Percentiles rank a stretch among this genome's conserved stretches.
Conservation (phyloP, 2,888 invertebrate genomes). For the Metalampra italica region DNA sequence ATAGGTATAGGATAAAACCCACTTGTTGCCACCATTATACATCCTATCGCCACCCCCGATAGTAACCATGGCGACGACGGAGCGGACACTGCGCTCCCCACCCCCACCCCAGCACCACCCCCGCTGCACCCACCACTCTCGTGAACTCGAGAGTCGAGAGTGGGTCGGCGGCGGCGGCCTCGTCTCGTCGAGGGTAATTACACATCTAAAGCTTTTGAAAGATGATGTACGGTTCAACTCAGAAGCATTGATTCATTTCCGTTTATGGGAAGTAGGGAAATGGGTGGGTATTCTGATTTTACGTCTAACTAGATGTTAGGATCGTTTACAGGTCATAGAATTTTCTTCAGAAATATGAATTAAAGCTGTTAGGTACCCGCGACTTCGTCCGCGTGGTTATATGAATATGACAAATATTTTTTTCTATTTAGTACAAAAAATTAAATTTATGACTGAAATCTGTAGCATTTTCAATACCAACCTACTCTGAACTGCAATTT, state of each 20-base stretch:
- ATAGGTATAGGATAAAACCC: constrained; percentile 19
- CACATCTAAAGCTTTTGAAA: constrained; percentile 66
- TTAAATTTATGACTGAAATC: too few species aligned
- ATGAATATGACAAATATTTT: too few species aligned
- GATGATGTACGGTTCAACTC: constrained; percentile 37
- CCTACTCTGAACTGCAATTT: too few species aligned
- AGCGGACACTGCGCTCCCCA: constrained; percentile 15
- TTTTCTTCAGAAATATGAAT: too few species aligned
- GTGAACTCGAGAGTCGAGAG: constrained; percentile 53
- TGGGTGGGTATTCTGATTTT: too few species aligned
- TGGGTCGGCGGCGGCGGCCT: constrained; percentile 46
- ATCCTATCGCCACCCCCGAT: constrained; percentile 20
- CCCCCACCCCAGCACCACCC: constrained; percentile 8
- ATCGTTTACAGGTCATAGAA: too few species aligned
- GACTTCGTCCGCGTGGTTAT: too few species aligned
- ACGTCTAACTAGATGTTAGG: too few species aligned
- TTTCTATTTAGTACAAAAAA: too few species aligned
- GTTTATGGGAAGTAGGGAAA: constrained; percentile 1
- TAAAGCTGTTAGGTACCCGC: too few species aligned
- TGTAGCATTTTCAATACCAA: too few species aligned
- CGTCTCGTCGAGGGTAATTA: constrained; percentile 46
- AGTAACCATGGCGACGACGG: constrained; percentile 57
- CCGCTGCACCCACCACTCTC: constrained; percentile 29
- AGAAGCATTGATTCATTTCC: constrained; percentile 38
- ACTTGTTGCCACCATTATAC: constrained; percentile 60